Evolutionary conservation across 23 tunicate species (phyloP), one percentile per base, ranked within the genome.

Genomic region (Trididemnum nubilum): DNA sequence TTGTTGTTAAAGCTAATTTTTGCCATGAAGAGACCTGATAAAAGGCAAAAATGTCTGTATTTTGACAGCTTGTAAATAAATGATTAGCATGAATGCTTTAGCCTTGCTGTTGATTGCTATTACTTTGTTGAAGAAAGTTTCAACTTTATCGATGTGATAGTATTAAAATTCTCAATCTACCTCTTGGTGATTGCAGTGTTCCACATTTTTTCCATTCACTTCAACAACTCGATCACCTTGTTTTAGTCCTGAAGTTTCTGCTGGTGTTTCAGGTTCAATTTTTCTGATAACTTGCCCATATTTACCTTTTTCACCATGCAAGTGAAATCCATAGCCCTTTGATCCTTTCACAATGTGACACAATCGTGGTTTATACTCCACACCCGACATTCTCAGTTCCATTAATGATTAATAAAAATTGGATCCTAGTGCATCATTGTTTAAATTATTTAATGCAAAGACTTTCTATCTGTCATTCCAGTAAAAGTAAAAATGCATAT

Each of bases 321-420:
- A 71, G 50, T 91, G 97, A 86, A 91, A 91, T 15, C 97, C 97
- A 71, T 86, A 91, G 30, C 97, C 97, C 66, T 70, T 65, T 24
- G 83, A 64, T 0, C 81, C 82, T 57, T 73, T 74, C 2, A 54
- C 64, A 36, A 91, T 39, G 2, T 81, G 63, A 61, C 91, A 91
- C 35, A 86, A 70, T 49, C 97, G 59, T 21, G 97, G 91, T 39
- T 90, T 90, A 65, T 76, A 76, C 26, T 1, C 35, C 36, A 5
- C 69, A 61, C n/a, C 7, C 69, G 57, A 49, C 57, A 49, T 49
- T 49, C 57, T 9, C 57, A 49, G 57, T 49, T 9, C 18, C 12
- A 49, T 49, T 49, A 49, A 49, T 49, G 57, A 49, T 49, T 18
- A 9, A 63, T 23, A 63, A 23, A 4, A 63, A 63, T 63, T n/a